Conservation (phyloP, 2,888 invertebrate genomes). For the Dryadula phaetusa region DNA sequence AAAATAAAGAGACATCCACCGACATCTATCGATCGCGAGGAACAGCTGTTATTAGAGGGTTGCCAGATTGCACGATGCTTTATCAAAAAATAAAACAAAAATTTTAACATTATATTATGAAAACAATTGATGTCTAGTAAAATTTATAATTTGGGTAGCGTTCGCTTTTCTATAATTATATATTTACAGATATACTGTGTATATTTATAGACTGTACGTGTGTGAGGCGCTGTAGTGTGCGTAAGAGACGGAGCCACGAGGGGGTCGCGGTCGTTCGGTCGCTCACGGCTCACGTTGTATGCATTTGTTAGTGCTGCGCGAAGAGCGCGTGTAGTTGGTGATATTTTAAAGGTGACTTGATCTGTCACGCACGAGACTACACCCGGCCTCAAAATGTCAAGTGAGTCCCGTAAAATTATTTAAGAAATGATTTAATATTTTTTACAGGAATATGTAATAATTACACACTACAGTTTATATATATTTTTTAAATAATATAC, state of each 20-base stretch:
- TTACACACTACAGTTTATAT: not conserved
- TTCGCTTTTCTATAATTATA: not conserved
- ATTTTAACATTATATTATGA: not conserved
- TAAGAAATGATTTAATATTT: slow-evolving; percentile 21
- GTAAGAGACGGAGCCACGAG: slow-evolving; percentile 52
- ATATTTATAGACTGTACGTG: not conserved
- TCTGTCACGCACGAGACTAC: slow-evolving; percentile 75
- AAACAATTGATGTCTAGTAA: not conserved
- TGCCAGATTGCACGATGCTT: slow-evolving; percentile 56
- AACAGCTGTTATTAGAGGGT: slow-evolving; percentile 72
- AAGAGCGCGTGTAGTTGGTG: slow-evolving; percentile 77
- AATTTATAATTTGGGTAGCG: not conserved
- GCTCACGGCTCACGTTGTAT: slow-evolving; percentile 65
- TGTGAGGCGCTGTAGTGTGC: not conserved
- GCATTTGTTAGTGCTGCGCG: slow-evolving; percentile 76
- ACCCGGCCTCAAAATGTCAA: slow-evolving; percentile 81
- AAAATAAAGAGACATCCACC: slow-evolving; percentile 82
- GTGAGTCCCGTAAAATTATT: slow-evolving; percentile 57
- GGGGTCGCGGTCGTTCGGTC: slow-evolving; percentile 59
- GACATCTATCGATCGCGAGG: slow-evolving; percentile 81
- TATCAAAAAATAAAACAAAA: slow-evolving; percentile 13
- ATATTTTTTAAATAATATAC: not conserved
- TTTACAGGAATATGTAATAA: not conserved
- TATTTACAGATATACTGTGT: not conserved
- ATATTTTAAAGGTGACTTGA: slow-evolving; percentile 70